Evolutionary conservation across 53 echinoderm and acorn worm species (phyloP).

Genomic region (Paracentrotus lividus): DNA sequence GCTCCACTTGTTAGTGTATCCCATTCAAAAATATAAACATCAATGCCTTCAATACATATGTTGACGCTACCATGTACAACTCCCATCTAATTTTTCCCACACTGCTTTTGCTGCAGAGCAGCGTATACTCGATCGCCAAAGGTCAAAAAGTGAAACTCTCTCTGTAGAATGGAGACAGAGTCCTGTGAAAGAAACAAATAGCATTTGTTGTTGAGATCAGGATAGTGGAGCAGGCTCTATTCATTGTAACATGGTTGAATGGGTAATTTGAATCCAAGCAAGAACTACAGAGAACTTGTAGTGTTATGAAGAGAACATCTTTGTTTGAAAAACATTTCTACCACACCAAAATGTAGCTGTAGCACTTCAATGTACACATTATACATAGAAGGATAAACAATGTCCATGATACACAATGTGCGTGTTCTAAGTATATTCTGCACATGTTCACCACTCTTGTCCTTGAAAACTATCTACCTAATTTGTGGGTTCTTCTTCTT

Average conservation of each 20-base stretch:
- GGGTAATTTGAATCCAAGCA: conserved; percentile 6
- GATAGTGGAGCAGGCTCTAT: conserved; percentile 23
- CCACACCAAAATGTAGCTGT: neutral
- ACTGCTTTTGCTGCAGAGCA: neutral
- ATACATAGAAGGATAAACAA: neutral
- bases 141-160: conserved; percentile 62
- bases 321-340: conserved; percentile 29
- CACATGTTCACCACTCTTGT: neutral
- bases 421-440: neutral
- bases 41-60: neutral
- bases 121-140: conserved; percentile 30
- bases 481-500: no score
- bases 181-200: conserved; percentile 57
- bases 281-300: conserved; percentile 33
- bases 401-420: neutral
- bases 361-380: no score
- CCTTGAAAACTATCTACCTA: no score
- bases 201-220: conserved; percentile 33
- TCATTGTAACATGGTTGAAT: conserved; percentile 40
- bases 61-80: neutral
- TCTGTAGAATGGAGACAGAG: conserved; percentile 10
- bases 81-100: conserved; percentile 26
- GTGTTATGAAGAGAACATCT: conserved; percentile 17
- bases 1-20: neutral
- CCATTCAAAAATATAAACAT: conserved; percentile 25